These are phyloP conservation scores for Drosophila azteca DNA, from an alignment of 1,140 invertebrate genomes.

Conservation along the genomic window DNA sequence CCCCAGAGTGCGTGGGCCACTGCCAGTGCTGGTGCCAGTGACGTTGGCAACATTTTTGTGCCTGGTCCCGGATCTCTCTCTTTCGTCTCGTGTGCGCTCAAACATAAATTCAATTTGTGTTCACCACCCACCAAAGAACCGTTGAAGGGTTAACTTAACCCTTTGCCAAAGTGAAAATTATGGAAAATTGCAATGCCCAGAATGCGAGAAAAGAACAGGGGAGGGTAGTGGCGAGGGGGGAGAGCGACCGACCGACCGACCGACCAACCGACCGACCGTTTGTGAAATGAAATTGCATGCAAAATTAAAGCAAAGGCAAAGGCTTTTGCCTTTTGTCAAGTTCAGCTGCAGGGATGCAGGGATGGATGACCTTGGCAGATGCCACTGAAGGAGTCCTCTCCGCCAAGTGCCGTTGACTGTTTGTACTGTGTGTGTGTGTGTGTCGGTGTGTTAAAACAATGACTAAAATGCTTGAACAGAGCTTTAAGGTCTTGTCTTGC, in stretches of 20 bases:
- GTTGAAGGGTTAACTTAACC: conserved; percentile 38
- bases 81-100: conserved; percentile 18
- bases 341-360: conserved; percentile 58
- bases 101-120: conserved; percentile 70
- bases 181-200: conserved; percentile 40
- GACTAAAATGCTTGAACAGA: conserved; percentile 62
- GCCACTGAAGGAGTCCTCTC: conserved; percentile 46
- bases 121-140: conserved; percentile 1
- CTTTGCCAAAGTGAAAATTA: conserved; percentile 32
- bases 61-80: no score
- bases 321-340: conserved; percentile 52
- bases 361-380: conserved; percentile 48
- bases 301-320: conserved; percentile 50
- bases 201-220: no score
- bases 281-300: conserved; percentile 38
- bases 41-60: no score
- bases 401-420: conserved; percentile 38
- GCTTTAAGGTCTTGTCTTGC: conserved; percentile 63
- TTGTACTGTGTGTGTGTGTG: conserved; percentile 4
- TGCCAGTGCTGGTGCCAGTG: no score
- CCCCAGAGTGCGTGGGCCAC: conserved; percentile 24
- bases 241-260: no score
- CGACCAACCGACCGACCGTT: conserved; percentile 25
- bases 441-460: conserved; percentile 55
- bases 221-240: no score